phyloP scores from a whole-genome alignment of 1,140 invertebrate species.

The Belonocnema kinseyi region DNA sequence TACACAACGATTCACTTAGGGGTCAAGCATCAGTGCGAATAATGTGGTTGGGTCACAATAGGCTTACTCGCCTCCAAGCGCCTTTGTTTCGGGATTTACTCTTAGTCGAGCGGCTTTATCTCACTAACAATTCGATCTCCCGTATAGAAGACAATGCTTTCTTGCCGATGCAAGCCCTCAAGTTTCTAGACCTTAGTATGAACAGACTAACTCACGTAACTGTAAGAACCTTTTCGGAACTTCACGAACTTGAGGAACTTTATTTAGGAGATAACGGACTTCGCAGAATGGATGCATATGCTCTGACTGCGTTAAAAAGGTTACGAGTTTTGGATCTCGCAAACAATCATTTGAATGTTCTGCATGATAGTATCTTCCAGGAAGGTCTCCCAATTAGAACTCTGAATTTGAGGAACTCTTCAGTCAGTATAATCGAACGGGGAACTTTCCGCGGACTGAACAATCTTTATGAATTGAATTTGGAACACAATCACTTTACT shows the following conservation, averaged over 20 bases:
- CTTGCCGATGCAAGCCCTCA: slow-evolving; percentile 83
- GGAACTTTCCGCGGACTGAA: slow-evolving; percentile 81
- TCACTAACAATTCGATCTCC: slow-evolving; percentile 89
- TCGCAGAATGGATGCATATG: slow-evolving; percentile 76
- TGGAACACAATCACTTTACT: slow-evolving; percentile 84
- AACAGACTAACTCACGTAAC: slow-evolving; percentile 83
- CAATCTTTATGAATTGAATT: slow-evolving; percentile 82
- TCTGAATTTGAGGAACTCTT: slow-evolving; percentile 79
- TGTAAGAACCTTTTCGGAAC: slow-evolving; percentile 81
- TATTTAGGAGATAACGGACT: slow-evolving; percentile 80
- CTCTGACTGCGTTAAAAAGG: slow-evolving; percentile 78
- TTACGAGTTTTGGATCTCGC: slow-evolving; percentile 80
- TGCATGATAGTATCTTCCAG: slow-evolving; percentile 79
- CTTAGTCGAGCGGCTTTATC: slow-evolving; percentile 85
- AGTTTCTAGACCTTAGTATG: slow-evolving; percentile 86
- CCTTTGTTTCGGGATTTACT: slow-evolving; percentile 85
- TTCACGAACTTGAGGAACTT: slow-evolving; percentile 82
- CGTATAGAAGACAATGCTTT: slow-evolving; percentile 89
- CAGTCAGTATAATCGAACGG: slow-evolving; percentile 78
- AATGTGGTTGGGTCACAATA: slow-evolving; percentile 91
- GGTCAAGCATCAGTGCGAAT: slow-evolving; percentile 89
- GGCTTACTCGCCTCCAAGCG: slow-evolving; percentile 83
- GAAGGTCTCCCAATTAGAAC: slow-evolving; percentile 77
- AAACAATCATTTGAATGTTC: slow-evolving; percentile 77
- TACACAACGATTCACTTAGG: slow-evolving; percentile 87